Conservation (phyloP, 1,140 invertebrate genomes). For the Diabrotica undecimpunctata region DNA sequence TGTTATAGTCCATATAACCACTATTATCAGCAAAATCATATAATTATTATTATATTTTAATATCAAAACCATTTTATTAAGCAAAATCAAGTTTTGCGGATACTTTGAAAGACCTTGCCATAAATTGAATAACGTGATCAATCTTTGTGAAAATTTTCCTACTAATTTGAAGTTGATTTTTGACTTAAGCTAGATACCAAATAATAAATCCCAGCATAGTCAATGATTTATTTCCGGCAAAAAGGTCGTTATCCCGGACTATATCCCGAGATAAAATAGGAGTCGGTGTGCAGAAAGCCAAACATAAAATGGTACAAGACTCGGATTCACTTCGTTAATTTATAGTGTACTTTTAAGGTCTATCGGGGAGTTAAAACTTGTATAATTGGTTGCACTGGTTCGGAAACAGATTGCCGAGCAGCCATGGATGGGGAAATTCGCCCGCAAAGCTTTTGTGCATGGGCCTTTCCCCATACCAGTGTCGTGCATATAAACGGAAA, state of each 20-base stretch:
- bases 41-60: no score
- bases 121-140: no score
- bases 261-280: constrained; percentile 17
- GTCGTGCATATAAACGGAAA: neutral
- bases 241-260: neutral
- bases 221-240: neutral
- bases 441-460: constrained; percentile 33
- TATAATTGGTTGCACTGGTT: constrained; percentile 43
- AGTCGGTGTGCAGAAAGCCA: constrained; percentile 22
- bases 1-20: no score
- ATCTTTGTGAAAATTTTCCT: no score
- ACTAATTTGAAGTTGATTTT: no score
- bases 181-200: neutral
- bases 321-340: constrained; percentile 30
- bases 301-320: constrained; percentile 25
- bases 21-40: no score
- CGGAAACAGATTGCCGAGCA: constrained; percentile 45
- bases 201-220: neutral
- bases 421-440: constrained; percentile 32
- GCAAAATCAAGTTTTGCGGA: no score
- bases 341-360: constrained; percentile 33
- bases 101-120: no score
- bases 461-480: neutral
- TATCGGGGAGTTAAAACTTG: constrained; percentile 33
- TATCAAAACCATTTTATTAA: no score